These are phyloP conservation scores for Cepaea nemoralis DNA, from an alignment of 1,140 invertebrate species.

Conservation along the genomic window DNA sequence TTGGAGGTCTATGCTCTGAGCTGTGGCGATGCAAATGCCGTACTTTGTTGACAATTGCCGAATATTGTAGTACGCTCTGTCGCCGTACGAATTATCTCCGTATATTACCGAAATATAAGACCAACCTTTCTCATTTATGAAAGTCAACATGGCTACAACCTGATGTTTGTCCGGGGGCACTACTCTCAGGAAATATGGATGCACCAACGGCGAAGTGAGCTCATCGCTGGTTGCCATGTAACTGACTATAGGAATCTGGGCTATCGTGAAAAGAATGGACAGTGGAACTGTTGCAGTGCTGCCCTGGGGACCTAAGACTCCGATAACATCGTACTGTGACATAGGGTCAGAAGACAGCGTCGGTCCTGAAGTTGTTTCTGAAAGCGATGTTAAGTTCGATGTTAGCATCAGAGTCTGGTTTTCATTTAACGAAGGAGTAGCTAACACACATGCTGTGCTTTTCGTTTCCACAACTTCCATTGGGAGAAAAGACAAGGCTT, in stretches of 20 bases:
- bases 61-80: background rate
- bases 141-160: conserved; percentile 8
- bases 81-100: background rate
- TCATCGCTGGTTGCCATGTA: conserved; percentile 23
- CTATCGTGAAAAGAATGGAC: background rate
- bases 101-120: conserved; percentile 7
- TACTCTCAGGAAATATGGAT: conserved; percentile 19
- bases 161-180: conserved; percentile 27
- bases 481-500: background rate
- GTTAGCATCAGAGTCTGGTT: background rate
- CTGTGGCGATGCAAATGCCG: background rate
- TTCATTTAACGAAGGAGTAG: background rate
- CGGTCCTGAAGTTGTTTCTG: background rate
- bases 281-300: background rate
- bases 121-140: background rate
- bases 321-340: background rate
- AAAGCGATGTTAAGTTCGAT: background rate
- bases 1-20: background rate
- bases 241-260: background rate
- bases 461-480: background rate
- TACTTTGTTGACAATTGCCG: background rate
- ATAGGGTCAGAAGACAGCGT: background rate
- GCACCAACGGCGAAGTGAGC: background rate
- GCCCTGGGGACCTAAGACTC: background rate
- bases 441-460: background rate